phyloP scores from a whole-genome alignment of 2,888 invertebrate genomes.

The Harmothoe impar region DNA sequence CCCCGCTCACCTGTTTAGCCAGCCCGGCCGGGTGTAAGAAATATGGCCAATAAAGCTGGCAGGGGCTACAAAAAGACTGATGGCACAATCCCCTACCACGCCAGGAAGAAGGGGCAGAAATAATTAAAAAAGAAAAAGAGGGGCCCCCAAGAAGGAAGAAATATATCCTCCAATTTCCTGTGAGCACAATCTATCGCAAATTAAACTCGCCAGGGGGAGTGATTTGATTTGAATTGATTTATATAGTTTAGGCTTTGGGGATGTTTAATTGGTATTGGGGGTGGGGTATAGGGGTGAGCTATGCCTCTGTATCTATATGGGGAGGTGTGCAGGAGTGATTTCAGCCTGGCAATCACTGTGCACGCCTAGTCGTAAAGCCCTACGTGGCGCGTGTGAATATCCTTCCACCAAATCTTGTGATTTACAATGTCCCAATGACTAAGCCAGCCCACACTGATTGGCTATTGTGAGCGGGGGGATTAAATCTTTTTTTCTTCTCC shows the following conservation, averaged over 20 bases:
- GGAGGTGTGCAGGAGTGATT: slow-evolving; percentile 1
- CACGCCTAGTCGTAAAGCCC: background rate
- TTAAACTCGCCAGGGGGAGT: background rate
- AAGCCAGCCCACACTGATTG: background rate
- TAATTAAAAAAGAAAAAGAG: background rate
- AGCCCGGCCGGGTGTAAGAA: background rate
- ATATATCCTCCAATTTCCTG: slow-evolving; percentile 29
- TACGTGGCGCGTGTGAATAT: background rate
- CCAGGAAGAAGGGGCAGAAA: slow-evolving; percentile 3
- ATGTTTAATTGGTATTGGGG: slow-evolving; percentile 2
- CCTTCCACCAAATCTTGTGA: background rate
- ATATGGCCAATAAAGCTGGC: slow-evolving; percentile 43
- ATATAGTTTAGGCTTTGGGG: background rate
- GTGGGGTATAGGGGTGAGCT: background rate
- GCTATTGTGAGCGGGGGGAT: background rate
- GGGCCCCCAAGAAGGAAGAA: background rate
- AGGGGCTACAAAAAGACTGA: slow-evolving; percentile 29
- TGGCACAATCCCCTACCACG: background rate
- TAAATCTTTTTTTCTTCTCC: background rate
- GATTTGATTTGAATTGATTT: slow-evolving; percentile 13
- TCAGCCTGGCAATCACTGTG: background rate
- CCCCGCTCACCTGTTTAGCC: slow-evolving; percentile 14
- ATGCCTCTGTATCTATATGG: background rate
- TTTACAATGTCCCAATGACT: background rate
- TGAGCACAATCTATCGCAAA: slow-evolving; percentile 27